Evolutionary conservation across 2,888 invertebrate species (phyloP).

Genomic region (Trachelus stipa): DNA sequence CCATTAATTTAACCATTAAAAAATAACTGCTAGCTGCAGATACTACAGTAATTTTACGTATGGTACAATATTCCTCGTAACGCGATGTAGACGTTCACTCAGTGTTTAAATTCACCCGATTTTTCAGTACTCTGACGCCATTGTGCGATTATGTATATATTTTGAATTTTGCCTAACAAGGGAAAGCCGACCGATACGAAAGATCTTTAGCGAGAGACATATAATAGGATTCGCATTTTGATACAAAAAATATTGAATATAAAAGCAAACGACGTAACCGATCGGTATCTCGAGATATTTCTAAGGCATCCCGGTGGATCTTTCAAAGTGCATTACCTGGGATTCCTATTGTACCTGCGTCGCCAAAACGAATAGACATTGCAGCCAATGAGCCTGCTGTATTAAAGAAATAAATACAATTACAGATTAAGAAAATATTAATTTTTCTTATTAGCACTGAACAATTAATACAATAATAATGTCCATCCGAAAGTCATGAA

Average conservation of each 20-base stretch:
- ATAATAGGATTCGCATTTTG: background rate
- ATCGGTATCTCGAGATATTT: background rate
- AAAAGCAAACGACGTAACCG: background rate
- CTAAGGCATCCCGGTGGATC: background rate
- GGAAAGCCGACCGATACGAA: background rate
- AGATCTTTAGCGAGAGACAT: background rate
- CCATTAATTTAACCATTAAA: background rate
- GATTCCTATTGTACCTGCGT: too few relatives aligned
- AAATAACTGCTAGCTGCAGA: background rate
- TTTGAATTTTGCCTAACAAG: background rate
- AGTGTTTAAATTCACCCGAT: background rate
- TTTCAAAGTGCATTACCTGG: too few relatives aligned
- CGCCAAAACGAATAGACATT: too few relatives aligned
- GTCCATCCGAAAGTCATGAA: too few relatives aligned
- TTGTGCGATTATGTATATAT: background rate
- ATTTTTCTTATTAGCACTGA: too few relatives aligned
- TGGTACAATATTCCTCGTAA: background rate
- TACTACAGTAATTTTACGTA: background rate
- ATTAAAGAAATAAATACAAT: too few relatives aligned
- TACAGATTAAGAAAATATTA: too few relatives aligned
- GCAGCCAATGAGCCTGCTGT: too few relatives aligned
- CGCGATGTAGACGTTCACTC: background rate
- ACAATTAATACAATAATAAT: too few relatives aligned
- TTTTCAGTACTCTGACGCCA: background rate
- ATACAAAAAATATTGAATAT: background rate